phyloP scores from a whole-genome alignment of 2,797 vertebrate species.

The Eulemur mongoz region DNA sequence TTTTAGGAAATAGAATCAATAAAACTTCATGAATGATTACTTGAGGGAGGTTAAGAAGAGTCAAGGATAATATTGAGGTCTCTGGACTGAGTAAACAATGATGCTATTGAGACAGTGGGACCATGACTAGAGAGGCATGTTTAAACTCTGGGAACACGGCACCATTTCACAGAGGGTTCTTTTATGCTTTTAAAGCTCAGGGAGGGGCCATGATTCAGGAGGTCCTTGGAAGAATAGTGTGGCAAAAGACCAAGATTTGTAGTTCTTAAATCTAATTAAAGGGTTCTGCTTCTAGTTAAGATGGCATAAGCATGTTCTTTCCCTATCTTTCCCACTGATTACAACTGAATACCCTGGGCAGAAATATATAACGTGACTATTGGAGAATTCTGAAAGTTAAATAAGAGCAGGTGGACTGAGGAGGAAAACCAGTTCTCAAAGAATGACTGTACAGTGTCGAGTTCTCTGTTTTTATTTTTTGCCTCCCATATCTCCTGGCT shows the following conservation, averaged over 20 bases:
- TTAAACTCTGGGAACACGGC: neutral
- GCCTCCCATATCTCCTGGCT: neutral
- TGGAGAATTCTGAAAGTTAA: neutral
- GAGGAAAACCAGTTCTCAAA: neutral
- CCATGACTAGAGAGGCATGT: neutral
- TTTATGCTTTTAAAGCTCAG: neutral
- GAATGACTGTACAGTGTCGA: neutral
- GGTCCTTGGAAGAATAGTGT: neutral
- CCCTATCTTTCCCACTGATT: neutral
- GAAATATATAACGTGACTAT: neutral
- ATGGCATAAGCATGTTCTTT: neutral
- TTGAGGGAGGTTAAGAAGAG: neutral
- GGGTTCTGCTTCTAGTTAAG: neutral
- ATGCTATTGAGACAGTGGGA: neutral
- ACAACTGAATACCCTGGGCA: neutral
- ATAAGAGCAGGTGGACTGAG: neutral
- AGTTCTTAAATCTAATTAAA: neutral
- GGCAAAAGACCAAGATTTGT: neutral
- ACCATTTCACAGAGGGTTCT: neutral
- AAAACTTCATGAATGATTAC: neutral
- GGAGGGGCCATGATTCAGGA: neutral
- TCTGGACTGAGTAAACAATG: neutral
- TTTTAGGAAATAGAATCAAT: neutral
- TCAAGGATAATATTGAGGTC: neutral
- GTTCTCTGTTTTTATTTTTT: neutral